These are phyloP conservation scores for Pheosia tremula DNA, from an alignment of 2,888 invertebrate genomes.

Conservation along the genomic window DNA sequence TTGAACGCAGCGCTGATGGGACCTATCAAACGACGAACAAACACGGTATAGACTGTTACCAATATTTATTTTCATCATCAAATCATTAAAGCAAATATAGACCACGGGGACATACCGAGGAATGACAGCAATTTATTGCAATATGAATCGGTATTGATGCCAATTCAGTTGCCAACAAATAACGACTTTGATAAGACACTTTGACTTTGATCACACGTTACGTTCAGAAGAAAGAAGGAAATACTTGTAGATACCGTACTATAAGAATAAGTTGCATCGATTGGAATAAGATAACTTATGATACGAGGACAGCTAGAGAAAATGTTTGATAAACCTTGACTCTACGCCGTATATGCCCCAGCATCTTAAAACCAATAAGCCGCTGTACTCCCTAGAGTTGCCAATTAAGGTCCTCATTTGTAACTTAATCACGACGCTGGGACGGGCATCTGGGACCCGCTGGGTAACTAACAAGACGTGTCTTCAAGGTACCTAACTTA, in stretches of 20 bases:
- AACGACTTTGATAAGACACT: no score
- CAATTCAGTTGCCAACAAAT: no score
- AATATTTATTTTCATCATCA: not conserved
- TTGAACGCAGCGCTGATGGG: not conserved
- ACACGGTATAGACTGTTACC: not conserved
- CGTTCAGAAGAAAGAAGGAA: no score
- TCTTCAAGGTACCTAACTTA: conserved; percentile 26
- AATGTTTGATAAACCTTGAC: no score
- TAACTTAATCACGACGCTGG: conserved; percentile 35
- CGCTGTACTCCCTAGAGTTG: conserved; percentile 17
- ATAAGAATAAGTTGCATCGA: no score
- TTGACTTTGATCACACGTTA: no score
- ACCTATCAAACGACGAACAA: not conserved
- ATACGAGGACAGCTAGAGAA: no score
- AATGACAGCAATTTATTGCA: no score
- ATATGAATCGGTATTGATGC: no score
- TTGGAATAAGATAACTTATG: no score
- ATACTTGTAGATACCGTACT: no score
- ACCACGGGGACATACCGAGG: not conserved
- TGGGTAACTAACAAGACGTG: conserved; percentile 28
- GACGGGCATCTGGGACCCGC: conserved; percentile 28
- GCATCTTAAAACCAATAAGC: conserved; percentile 1
- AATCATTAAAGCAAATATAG: conserved; percentile 3
- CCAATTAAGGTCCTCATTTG: conserved; percentile 30
- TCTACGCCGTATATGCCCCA: no score